Evolutionary conservation across 23 tunicate species (phyloP).

Genomic region (Trididemnum miniatum): DNA sequence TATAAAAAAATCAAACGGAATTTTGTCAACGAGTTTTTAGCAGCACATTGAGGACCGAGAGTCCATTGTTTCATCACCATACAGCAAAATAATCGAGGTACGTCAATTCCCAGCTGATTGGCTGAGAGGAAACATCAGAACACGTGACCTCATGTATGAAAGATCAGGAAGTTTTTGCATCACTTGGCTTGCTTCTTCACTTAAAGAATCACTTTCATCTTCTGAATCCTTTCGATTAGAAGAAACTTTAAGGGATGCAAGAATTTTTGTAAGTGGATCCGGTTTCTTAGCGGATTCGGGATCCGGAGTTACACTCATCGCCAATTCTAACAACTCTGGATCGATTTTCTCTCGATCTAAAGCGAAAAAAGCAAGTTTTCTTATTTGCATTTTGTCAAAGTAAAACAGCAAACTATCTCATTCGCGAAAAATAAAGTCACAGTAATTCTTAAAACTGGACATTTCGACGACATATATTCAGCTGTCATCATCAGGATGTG

Average conservation of each 20-base stretch:
- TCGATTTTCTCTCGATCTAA: conserved; percentile 59
- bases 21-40: too few relatives aligned
- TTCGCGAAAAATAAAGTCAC: too few relatives aligned
- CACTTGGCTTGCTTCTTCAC: conserved; percentile 39
- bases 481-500: too few relatives aligned
- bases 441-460: too few relatives aligned
- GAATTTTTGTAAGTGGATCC: conserved; percentile 66
- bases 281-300: conserved; percentile 32
- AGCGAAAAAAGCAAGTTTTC: neutral
- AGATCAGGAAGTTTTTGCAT: conserved; percentile 68
- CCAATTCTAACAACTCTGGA: conserved; percentile 74
- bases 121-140: conserved; percentile 63
- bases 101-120: conserved; percentile 9
- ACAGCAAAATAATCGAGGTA: too few relatives aligned
- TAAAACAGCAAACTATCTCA: too few relatives aligned
- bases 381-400: too few relatives aligned
- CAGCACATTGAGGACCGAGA: too few relatives aligned
- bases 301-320: conserved; percentile 60
- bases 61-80: too few relatives aligned
- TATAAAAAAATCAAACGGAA: too few relatives aligned
- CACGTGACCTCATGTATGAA: conserved; percentile 71
- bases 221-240: conserved; percentile 2
- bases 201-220: conserved; percentile 43
- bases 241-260: conserved; percentile 61
- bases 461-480: too few relatives aligned